Percentiles rank a stretch among this genome's conserved stretches.
phyloP scores from a whole-genome alignment of 2,797 vertebrate genomes.

The Coccyzus lansbergi region DNA sequence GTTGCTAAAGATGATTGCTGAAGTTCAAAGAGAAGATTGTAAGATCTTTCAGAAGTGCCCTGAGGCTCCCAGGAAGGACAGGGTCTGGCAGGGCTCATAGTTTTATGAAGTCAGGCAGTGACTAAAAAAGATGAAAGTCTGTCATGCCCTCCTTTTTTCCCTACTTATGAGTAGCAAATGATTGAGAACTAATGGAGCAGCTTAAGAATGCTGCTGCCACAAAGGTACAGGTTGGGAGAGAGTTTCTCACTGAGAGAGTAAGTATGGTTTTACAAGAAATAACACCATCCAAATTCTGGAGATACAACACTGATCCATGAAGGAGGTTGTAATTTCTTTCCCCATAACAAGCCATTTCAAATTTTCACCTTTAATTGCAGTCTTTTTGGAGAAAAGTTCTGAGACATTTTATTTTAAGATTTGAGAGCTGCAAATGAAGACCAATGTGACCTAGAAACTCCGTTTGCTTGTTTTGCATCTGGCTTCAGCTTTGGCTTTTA shows the following conservation, averaged over 20 bases:
- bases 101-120: background rate
- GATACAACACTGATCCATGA: background rate
- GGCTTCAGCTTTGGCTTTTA: background rate
- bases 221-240: background rate
- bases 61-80: background rate
- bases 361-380: background rate
- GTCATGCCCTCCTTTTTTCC: background rate
- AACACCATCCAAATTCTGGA: background rate
- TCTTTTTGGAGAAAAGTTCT: background rate
- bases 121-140: background rate
- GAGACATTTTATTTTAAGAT: background rate
- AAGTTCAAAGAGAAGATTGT: constrained; percentile 14
- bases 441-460: background rate
- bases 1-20: background rate
- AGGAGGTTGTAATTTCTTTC: background rate
- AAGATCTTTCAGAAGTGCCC: background rate
- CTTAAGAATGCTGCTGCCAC: background rate
- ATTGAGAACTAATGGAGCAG: background rate
- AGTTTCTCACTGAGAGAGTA: background rate
- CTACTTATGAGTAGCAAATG: background rate
- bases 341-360: background rate
- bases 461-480: background rate
- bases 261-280: background rate
- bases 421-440: background rate
- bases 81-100: background rate